Base-by-base conservation (phyloP, 1,140 invertebrate genomes). In the Mactra quadrangularis region DNA sequence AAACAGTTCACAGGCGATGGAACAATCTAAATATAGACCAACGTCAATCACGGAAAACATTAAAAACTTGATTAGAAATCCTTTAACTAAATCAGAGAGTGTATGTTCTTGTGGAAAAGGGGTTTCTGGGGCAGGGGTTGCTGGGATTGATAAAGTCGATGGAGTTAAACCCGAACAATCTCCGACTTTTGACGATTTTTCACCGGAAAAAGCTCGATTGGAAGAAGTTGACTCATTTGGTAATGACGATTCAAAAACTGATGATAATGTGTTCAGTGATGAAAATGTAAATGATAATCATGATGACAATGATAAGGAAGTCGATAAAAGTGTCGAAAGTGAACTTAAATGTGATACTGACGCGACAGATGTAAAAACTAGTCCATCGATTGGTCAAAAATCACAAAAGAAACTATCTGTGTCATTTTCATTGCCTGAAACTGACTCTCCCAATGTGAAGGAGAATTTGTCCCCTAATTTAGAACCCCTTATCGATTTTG, bases 41-140 rank as follows among this genome's bases (percentile, higher is more conserved):
- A 17, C 35, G 15, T 38, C 53, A 13, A 62, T 71, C 7, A 19
- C 62, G 50, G 45, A 71, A n/a, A 60, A 60, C n/a, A 57, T 71
- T 11, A 38, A 60, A 27, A 59, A 57, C 62, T 70, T 77, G 50
- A 22, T 62, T 19, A n/a, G 64, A 38, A 71, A 84, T 22, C 55
- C 71, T 3, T 31, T 82, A 3, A 66, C 31, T 27, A 66, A 74
- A 59, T 62, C 82, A 17, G 86, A 60, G 33, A 89, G 87, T 82
- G 70, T 84, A 13, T 89, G 87, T 71, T 87, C 86, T n/a, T 89
- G 87, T 86, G 81, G 85, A 3, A 71, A 74, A 38, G 72, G 82
- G 7, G 64, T 60, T 33, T 55, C 11, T 33, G 53, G 25, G 38
- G 53, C 57, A 4, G 35, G 22, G 35, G 1, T 78, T 13, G 59